These are phyloP conservation scores for Caretta caretta DNA, from an alignment of 2,113 vertebrate genomes.

Conservation along the genomic window DNA sequence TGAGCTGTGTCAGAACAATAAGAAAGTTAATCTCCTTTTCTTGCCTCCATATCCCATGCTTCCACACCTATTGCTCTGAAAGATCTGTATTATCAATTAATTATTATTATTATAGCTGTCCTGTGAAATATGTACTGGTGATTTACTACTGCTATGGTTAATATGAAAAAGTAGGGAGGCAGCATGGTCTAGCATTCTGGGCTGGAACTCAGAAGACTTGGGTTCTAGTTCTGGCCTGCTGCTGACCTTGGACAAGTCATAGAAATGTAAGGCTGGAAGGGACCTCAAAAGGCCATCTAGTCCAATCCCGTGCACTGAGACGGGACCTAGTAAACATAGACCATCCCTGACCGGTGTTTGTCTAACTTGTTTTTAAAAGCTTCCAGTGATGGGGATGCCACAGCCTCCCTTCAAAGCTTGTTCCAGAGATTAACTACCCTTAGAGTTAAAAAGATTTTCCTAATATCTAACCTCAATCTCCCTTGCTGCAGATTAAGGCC, in stretches of 20 bases:
- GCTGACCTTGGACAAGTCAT: neutral
- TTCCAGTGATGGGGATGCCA: neutral
- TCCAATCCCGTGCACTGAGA: neutral
- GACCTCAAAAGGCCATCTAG: neutral
- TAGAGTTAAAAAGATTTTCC: neutral
- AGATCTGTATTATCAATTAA: neutral
- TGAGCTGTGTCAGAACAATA: neutral
- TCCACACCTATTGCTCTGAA: neutral
- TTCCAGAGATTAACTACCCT: neutral
- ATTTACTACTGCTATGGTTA: too few relatives aligned
- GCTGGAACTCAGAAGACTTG: neutral
- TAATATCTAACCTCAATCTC: neutral
- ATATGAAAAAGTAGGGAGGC: too few relatives aligned
- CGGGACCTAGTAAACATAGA: neutral
- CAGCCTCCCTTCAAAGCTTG: neutral
- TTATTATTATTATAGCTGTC: neutral
- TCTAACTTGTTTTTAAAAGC: neutral
- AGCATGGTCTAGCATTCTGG: too few relatives aligned
- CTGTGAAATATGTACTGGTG: neutral
- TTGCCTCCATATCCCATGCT: neutral
- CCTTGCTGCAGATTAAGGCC: neutral
- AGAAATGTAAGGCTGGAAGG: neutral
- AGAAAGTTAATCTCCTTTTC: neutral
- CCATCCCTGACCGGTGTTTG: neutral
- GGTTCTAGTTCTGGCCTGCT: neutral